Evolutionary conservation across 1,140 invertebrate species (phyloP), one percentile per base, ranked within the genome.

Genomic region (Sminthurides bifidus): DNA sequence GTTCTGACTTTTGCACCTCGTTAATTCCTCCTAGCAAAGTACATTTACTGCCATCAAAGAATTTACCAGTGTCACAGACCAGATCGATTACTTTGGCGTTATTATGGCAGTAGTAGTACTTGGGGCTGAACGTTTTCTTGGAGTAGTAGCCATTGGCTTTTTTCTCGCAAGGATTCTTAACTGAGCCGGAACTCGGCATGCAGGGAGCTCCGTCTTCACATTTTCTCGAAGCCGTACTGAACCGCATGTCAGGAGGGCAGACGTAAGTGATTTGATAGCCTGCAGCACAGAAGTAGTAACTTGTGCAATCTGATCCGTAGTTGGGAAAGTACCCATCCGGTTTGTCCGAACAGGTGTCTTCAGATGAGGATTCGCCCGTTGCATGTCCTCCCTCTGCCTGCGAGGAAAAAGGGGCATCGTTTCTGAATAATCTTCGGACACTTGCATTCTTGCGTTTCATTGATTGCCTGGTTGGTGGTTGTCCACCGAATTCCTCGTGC

Each of bases 301-400:
- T 74, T 14, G 74, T 71, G 62, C 79, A 81, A 3, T 73, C 75
- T 0, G 74, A 73, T 27, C 71, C 71, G 6, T 68, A 67, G 43
- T 79, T 74, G 2, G 73, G 72, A 64, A 78, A 79, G 41, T 76
- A 75, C 0, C 79, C 78, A 64, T 80, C 75, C 6, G 69, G 44
- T 24, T 74, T 72, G 1, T 70, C 69, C 41, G 70, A 68, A 58
- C 76, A 75, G 1, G 58, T 73, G 24, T 62, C 60, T 35, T 54
- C 45, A 17, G 45, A 21, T 14, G 8, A 15, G 10, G 45, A 12
- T 26, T 48, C 24, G 10, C 14, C 15, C 17, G 33, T 17, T n/a
- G n/a, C n/a, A n/a, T n/a, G n/a, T 41, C 38, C n/a, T 41, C 38
- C 8, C 33, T 35, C 33, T n/a, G n/a, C n/a, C n/a, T 35, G 15